Percentiles rank a stretch among this genome's conserved stretches.
phyloP scores from a whole-genome alignment of 1,140 invertebrate species.

The Palaemon carinicauda region DNA sequence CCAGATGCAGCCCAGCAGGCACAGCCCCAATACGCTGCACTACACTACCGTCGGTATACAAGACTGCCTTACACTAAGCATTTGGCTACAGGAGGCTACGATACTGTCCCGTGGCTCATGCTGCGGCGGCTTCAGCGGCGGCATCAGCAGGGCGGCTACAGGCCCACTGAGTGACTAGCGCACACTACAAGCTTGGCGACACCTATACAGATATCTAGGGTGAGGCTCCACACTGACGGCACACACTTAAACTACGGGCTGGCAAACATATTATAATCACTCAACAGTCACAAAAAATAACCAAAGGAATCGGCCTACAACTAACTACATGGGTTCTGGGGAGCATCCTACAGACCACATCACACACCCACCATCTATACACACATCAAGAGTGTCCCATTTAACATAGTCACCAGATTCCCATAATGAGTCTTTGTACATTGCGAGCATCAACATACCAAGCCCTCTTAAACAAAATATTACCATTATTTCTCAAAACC shows the following conservation, averaged over 20 bases:
- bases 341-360: slow-evolving; percentile 36
- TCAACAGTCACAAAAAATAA: slow-evolving; percentile 53
- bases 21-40: slow-evolving; percentile 7
- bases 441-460: slow-evolving; percentile 58
- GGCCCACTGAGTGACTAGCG: slow-evolving; percentile 39
- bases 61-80: slow-evolving; percentile 51
- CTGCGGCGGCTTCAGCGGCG: slow-evolving; percentile 25
- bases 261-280: slow-evolving; percentile 45
- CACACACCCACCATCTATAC: slow-evolving; percentile 37
- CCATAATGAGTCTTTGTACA: slow-evolving; percentile 54
- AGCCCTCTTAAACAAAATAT: slow-evolving; percentile 48
- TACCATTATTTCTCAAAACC: slow-evolving; percentile 37
- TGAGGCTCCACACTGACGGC: slow-evolving; percentile 46
- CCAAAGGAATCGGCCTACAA: slow-evolving; percentile 40
- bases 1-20: background rate
- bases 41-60: slow-evolving; percentile 49
- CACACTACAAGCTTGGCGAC: slow-evolving; percentile 48
- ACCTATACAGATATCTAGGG: slow-evolving; percentile 49
- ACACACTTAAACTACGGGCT: slow-evolving; percentile 49
- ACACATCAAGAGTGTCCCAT: slow-evolving; percentile 47
- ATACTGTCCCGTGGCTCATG: slow-evolving; percentile 34
- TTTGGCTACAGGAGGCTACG: slow-evolving; percentile 47
- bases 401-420: slow-evolving; percentile 47
- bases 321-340: slow-evolving; percentile 34
- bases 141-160: slow-evolving; percentile 27